Evolutionary conservation across 2,797 vertebrate genomes (phyloP), one percentile per base, ranked within the genome.

Genomic region (Pterois miles): DNA sequence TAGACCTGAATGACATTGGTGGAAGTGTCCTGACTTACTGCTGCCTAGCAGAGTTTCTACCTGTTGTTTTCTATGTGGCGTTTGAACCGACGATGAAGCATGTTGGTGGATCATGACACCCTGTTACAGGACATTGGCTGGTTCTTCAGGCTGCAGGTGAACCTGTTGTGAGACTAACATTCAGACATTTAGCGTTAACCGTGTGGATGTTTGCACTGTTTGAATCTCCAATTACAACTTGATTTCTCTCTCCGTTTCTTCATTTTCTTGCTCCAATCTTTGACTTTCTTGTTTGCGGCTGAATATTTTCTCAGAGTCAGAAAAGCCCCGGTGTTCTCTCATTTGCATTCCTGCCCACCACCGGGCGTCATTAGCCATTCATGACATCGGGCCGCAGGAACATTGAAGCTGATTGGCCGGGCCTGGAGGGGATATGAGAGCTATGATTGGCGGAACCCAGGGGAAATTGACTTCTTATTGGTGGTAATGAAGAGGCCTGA

Each of bases 401-500:
- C 82, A 68, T 33, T 80, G 80, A 48, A 83, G 86, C 88, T 81
- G 90, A 92, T 91, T 93, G 90, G 92, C 78, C 14, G 3, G 38
- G 85, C 81, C 85, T 76, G 68, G 34, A 66, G 87, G 90, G 91
- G 83, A 91, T 85, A 80, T 48, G 78, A 76, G 64, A 5, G 85
- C 82, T 84, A 66, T 92, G 89, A 91, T 88, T 92, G 91, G 91
- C 4, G 9, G 69, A 85, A 81, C 88, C 85, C 83, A 3, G 22
- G 85, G 91, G 89, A 91, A 92, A 93, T 91, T 31, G 84, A 85
- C 38, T 84, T 86, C 65, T 91, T 81, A 90, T 88, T 91, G 88
- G 89, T 76, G 82, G 85, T 92, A 92, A 93, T 93, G 89, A 92
- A 90, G 81, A 71, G 67, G 71, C 78, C 82, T 78, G 85, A n/a